Evolutionary conservation across 2,888 invertebrate species (phyloP).

Genomic region (Yponomeuta evonymella): DNA sequence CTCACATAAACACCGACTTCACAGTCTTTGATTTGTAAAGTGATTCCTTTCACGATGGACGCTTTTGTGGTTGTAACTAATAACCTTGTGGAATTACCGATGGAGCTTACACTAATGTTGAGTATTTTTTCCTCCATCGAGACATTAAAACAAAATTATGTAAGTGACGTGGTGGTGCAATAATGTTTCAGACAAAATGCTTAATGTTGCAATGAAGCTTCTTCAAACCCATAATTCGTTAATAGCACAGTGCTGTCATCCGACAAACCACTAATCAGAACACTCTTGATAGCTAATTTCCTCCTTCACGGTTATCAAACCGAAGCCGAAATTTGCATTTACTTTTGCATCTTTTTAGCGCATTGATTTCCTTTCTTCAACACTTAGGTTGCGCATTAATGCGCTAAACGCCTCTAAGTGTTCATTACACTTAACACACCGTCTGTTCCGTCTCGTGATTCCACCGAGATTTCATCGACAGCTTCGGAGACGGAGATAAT

Average conservation of each 20-base stretch:
- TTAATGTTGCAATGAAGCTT: neutral
- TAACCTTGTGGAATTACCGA: constrained; percentile 12
- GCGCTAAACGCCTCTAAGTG: constrained; percentile 55
- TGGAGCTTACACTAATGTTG: too few relatives aligned
- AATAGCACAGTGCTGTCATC: neutral
- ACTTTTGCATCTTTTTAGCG: constrained; percentile 27
- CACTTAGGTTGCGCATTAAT: constrained; percentile 53
- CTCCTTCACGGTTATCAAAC: constrained; percentile 52
- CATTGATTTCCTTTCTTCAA: constrained; percentile 31
- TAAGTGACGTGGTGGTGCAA: neutral
- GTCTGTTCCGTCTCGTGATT: constrained; percentile 41
- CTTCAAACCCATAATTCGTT: constrained; percentile 5
- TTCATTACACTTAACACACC: constrained; percentile 47
- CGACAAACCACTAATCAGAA: constrained; percentile 37
- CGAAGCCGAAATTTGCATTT: constrained; percentile 50
- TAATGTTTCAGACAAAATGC: neutral
- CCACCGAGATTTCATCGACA: constrained; percentile 53
- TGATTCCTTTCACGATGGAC: neutral
- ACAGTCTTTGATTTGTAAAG: constrained; percentile 10
- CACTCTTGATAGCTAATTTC: constrained; percentile 43
- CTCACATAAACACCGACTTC: neutral
- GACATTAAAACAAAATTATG: too few relatives aligned
- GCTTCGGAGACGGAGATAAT: constrained; percentile 44
- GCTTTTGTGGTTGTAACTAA: constrained; percentile 13
- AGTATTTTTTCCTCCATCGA: too few relatives aligned